A percentile compares a stretch with the other conserved stretches of the same genome.
Conservation (phyloP, 2,797 vertebrate genomes). For the Sebastes hubbsi region DNA sequence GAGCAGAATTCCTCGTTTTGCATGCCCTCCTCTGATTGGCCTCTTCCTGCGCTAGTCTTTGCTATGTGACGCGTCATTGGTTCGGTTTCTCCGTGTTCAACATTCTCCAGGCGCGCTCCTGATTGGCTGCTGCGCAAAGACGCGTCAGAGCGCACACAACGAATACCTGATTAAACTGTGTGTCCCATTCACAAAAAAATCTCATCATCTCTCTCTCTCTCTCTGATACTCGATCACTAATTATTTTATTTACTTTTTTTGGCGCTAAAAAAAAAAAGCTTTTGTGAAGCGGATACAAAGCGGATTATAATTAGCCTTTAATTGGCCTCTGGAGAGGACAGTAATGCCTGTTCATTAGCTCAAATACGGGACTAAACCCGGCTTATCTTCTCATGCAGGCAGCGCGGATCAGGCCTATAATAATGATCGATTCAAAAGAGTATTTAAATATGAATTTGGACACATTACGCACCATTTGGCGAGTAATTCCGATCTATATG, state of each 20-base stretch:
- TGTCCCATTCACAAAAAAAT: constrained; percentile 92
- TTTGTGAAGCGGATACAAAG: constrained; percentile 6
- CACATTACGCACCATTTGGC: neutral
- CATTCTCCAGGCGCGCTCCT: constrained; percentile 62
- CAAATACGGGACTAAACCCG: constrained; percentile 19
- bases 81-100: constrained; percentile 83
- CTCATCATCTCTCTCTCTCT: constrained; percentile 61
- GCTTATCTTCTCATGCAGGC: constrained; percentile 14
- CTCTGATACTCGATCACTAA: constrained; percentile 48
- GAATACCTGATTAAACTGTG: constrained; percentile 84
- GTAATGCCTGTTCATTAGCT: constrained; percentile 24
- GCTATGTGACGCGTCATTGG: constrained; percentile 85
- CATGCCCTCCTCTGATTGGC: constrained; percentile 89
- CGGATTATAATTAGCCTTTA: constrained; percentile 25
- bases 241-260: constrained; percentile 47
- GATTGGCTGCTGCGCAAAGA: constrained; percentile 80
- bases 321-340: constrained; percentile 29
- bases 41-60: constrained; percentile 87
- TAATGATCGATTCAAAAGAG: constrained; percentile 14
- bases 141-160: constrained; percentile 86
- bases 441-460: neutral
- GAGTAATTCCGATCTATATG: neutral
- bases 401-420: neutral
- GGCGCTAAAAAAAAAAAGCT: neutral
- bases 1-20: constrained; percentile 88